Evolutionary conservation across 2,888 invertebrate species (phyloP), one percentile per base, ranked within the genome.

Genomic region (Cylloceria caligata): DNA sequence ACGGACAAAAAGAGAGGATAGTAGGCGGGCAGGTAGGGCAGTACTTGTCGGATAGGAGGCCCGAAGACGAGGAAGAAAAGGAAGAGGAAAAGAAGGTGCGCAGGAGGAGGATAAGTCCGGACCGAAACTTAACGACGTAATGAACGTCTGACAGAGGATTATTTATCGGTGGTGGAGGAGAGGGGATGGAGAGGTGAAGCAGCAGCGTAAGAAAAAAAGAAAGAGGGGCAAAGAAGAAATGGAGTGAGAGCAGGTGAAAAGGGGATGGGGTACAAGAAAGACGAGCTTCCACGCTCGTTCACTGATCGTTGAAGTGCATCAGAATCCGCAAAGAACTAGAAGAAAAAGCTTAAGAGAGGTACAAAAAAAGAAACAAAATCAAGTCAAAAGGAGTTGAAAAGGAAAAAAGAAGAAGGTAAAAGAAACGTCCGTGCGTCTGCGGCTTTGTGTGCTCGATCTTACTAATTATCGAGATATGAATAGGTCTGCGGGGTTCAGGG

Each of bases 141-240:
- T 90, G 90, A 91, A 89, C 89, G 89, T 90, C 90, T 88, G 90
- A 88, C 89, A 88, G 87, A 87, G 90, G 88, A 90, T 91, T 91
- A 91, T 91, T 91, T 90, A 91, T 91, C 86, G 80, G 75, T 83
- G 83, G 84, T 73, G 79, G 80, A 72, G 78, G 81, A 77, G 69
- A 81, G 82, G n/a, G n/a, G n/a, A n/a, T n/a, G n/a, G n/a, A 78
- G 86, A 55, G 30, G 65, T 30, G 55, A 39, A 62, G 62, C 57
- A 52, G 49, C 62, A 81, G 72, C 52, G 83, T 74, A 84, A 77
- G 78, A 81, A 73, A 39, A 73, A 79, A 80, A 83, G 79, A 79
- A 71, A 77, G 84, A 73, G 75, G 49, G 60, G 71, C 72, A 83
- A 84, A 80, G 80, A 68, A 79, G 52, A 67, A 77, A 64, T 80